Base-by-base conservation (phyloP, 1,140 invertebrate species). In the Cylas formicarius region DNA sequence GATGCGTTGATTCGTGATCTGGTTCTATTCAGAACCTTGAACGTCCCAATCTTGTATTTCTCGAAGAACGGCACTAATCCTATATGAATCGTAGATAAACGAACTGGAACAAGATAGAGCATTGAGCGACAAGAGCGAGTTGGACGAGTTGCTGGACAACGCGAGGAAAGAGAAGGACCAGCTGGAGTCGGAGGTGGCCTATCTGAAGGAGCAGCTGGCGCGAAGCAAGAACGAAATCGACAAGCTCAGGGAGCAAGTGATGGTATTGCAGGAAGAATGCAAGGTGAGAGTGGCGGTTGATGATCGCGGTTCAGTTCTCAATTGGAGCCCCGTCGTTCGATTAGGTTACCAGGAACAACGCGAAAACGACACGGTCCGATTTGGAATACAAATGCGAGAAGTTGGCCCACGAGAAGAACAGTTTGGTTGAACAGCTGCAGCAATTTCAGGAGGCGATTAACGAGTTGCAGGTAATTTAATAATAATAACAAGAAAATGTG, bases 361-460 rank as follows among this genome's bases (percentile, higher is more conserved):
- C 87, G 9, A 88, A 89, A 61, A 83, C 80, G 4, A 80, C 82
- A 9, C 73, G 88, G 28, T 78, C 79, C 7, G 84, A 90, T 53
- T 65, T 92, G 33, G 84, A 93, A 60, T 86, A 82, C 55, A 78
- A 83, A 48, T 62, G 84, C 18, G 78, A 84, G 34, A 78, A 82
- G 56, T 52, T 84, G 33, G 76, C 80, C 13, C 74, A 80, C 16
- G 87, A 92, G 53, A 82, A 82, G 38, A 56, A 74, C 0, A 75
- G 78, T 9, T 61, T 88, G 8, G 72, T 76, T 38, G 74, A 76
- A 10, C 84, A 91, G 54, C 64, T 85, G 29, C 77, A 86, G 48
- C 68, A 77, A 0, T 67, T 89, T 1, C 78, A 85, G 41, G 84
- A 90, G 36, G 79, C 78, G 13, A 67, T 81, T 4, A 72, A 78